A percentile compares a stretch with the other conserved stretches of the same genome.
phyloP scores from a whole-genome alignment of 2,888 invertebrate genomes.

The Nineta flava region DNA sequence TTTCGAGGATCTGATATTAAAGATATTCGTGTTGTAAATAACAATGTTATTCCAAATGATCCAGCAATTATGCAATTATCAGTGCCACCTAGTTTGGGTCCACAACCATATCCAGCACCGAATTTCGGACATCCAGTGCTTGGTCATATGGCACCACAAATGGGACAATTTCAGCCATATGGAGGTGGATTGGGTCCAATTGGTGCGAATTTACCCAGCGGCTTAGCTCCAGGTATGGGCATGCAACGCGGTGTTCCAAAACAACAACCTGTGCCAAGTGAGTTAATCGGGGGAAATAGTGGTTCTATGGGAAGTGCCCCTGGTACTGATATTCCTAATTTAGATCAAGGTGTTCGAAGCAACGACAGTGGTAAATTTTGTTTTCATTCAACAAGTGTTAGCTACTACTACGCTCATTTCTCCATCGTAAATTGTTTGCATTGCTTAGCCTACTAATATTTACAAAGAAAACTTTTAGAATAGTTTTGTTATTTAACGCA shows the following conservation, averaged over 20 bases:
- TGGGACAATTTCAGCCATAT: slow-evolving; percentile 33
- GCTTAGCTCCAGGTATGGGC: slow-evolving; percentile 32
- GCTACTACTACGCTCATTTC: not conserved
- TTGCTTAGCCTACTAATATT: not conserved
- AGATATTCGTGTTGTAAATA: slow-evolving; percentile 90
- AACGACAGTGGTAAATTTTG: slow-evolving; percentile 28
- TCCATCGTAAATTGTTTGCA: not conserved
- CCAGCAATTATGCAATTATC: slow-evolving; percentile 94
- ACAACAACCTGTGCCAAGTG: slow-evolving; percentile 52
- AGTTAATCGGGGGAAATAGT: slow-evolving; percentile 29
- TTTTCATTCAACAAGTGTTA: slow-evolving; percentile 8
- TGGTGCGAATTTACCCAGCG: slow-evolving; percentile 26
- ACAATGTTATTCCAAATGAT: slow-evolving; percentile 79
- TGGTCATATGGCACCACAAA: slow-evolving; percentile 33
- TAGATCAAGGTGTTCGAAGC: slow-evolving; percentile 29
- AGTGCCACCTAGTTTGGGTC: slow-evolving; percentile 52
- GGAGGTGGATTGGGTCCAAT: slow-evolving; percentile 28
- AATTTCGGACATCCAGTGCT: slow-evolving; percentile 59
- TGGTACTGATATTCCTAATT: slow-evolving; percentile 26
- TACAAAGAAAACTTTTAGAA: not conserved
- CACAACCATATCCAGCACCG: slow-evolving; percentile 43
- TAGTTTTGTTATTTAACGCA: too few species aligned
- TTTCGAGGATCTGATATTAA: slow-evolving; percentile 98
- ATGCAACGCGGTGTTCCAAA: slow-evolving; percentile 31
- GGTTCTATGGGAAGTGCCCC: slow-evolving; percentile 19